Base-by-base conservation (phyloP, 2,113 vertebrate genomes). In the Oreochromis aureus region DNA sequence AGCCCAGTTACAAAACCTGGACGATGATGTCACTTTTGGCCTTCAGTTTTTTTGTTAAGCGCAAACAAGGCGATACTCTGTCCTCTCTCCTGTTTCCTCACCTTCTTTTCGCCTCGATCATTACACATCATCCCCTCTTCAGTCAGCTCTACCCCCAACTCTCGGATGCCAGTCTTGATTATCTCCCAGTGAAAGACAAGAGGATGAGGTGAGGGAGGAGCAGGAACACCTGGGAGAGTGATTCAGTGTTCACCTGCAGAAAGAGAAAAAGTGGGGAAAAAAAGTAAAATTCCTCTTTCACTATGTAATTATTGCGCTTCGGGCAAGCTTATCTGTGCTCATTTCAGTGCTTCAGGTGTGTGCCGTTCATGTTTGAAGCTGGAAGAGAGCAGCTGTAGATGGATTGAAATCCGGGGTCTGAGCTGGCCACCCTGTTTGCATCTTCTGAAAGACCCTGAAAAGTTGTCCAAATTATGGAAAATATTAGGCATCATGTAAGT, bases 171-270 rank as follows among this genome's bases (percentile, higher is more conserved):
- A 6, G 76, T 63, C 78, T 80, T 39, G 36, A 89, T 94, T 76
- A 93, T 89, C 90, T 94, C 48, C 41, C 55, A 58, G 15, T 89
- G 92, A 93, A 34, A 92, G 92, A 93, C 39, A 6, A 32, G 82
- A 84, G 87, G 84, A 63, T 11, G 81, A 86, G 51, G 84, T 87
- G 83, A 46, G 82, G 87, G 82, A 81, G 82, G 89, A 58, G 78
- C 10, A 30, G 18, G 46, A 80, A 88, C 90, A 94, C 94, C 92
- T 94, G 94, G 46, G 55, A 80, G 59, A 32, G 83, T 85, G 86
- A 92, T 80, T 91, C 89, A 90, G 92, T 81, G 3, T 24, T 81
- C 84, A 90, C 71, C 88, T 89, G 81, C 7, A 41, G 66, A 44
- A 19, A 80, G 12, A 61, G 13, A 85, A 32, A 59, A 30, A 76